A percentile compares a stretch with the other conserved stretches of the same genome.
phyloP scores from a whole-genome alignment of 2,113 vertebrate genomes.

The Neoarius graeffei region DNA sequence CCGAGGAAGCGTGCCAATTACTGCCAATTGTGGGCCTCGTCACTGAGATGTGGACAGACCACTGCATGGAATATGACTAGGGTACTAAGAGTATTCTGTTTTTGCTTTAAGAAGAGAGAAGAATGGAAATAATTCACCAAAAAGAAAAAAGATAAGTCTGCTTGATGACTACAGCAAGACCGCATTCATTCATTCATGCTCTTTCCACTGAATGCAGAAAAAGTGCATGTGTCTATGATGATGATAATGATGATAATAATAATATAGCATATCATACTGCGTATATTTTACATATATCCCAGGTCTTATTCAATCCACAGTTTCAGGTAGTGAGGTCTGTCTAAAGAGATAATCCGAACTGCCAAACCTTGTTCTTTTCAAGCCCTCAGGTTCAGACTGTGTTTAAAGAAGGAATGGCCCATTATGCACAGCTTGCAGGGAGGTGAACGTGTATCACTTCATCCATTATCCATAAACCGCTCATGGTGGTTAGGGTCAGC shows the following conservation, averaged over 20 bases:
- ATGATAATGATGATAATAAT: not conserved
- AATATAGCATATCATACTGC: not conserved
- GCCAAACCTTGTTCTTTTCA: constrained; percentile 51
- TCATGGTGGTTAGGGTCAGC: constrained; percentile 67
- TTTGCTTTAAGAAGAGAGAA: constrained; percentile 25
- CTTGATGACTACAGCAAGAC: constrained; percentile 1
- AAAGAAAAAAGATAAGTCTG: constrained; percentile 17
- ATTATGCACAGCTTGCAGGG: constrained; percentile 57
- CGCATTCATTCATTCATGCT: constrained; percentile 20
- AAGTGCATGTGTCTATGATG: not conserved
- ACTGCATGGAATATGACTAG: constrained; percentile 70
- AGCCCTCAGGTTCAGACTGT: constrained; percentile 54
- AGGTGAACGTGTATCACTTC: constrained; percentile 63
- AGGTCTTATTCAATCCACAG: not conserved
- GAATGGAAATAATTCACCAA: not conserved
- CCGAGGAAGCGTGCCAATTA: constrained; percentile 76
- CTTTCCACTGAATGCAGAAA: not conserved
- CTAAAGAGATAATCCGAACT: constrained; percentile 46
- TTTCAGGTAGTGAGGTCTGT: constrained; percentile 23
- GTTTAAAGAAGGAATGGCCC: constrained; percentile 60
- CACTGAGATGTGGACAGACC: constrained; percentile 80
- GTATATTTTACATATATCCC: not conserved
- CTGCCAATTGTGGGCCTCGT: constrained; percentile 75
- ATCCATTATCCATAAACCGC: constrained; percentile 73
- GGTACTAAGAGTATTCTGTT: constrained; percentile 56